phyloP scores from a whole-genome alignment of 2,113 vertebrate species.

The Struthidea cinerea region DNA sequence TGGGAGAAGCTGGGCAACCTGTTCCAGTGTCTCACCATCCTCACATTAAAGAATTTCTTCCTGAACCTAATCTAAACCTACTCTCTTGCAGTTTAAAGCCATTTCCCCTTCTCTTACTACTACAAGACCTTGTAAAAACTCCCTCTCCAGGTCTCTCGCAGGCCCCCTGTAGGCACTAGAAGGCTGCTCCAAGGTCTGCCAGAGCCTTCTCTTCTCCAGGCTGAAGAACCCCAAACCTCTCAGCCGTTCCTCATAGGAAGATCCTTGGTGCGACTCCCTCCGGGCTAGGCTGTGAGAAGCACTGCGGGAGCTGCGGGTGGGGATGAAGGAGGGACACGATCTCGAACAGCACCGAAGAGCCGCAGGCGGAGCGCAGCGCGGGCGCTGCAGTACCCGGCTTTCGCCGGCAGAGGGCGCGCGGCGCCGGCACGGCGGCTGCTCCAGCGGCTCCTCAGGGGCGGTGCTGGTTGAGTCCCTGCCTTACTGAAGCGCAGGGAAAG shows the following conservation, averaged over 20 bases:
- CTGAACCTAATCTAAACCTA: neutral
- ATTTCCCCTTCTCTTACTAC: neutral
- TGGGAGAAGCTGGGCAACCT: neutral
- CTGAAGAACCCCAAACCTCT: neutral
- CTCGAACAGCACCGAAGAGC: accelerated
- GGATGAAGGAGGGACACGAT: accelerated
- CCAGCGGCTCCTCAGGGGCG: accelerated
- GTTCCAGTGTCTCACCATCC: neutral
- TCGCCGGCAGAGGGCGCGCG: neutral
- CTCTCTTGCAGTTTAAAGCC: neutral
- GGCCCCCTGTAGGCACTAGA: too few relatives aligned
- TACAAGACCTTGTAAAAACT: neutral
- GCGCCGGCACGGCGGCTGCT: accelerated
- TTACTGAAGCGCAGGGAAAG: accelerated
- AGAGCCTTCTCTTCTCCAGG: neutral
- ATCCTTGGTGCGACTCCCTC: accelerated
- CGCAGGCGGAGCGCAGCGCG: accelerated
- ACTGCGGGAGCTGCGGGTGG: accelerated
- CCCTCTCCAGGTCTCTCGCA: neutral
- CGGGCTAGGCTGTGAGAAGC: neutral
- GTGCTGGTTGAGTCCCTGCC: accelerated
- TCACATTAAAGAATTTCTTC: neutral
- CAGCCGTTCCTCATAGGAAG: too few relatives aligned
- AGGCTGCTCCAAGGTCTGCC: neutral
- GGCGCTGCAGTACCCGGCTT: neutral